Base-by-base conservation (phyloP, 23 tunicate species). In the Phallusia fumigata region DNA sequence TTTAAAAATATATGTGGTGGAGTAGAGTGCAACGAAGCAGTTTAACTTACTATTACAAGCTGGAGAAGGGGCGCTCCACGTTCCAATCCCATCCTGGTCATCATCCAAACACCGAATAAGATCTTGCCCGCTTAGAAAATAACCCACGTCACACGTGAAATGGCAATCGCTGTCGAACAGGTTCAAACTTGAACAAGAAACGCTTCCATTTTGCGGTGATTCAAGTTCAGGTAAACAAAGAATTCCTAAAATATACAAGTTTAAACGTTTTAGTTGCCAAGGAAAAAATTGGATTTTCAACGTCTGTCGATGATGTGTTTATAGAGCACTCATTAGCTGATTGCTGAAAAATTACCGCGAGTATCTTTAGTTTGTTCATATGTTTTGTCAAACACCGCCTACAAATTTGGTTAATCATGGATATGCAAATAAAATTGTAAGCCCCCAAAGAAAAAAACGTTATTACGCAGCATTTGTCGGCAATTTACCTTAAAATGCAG, bases 101-200 rank as follows among this genome's bases (percentile, higher is more conserved):
- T 53, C 65, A 75, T 84, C 93, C 15, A 26, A 19, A 74, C 93
- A 89, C 19, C 28, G 53, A 21, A 81, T 21, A 12, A 80, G 36
- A 75, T 74, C 83, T 32, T 80, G 79, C 13, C 93, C 93, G 31
- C 53, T 72, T 26, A 89, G 80, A 53, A 52, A 79, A 79, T 47
- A 89, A 11, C 93, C 93, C n/a, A 21, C 30, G 0, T 74, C 65
- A 35, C 93, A 89, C 18, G 76, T 0, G 50, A 74, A 89, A 26
- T 80, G 83, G 49, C 93, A 89, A n/a, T 36, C 47, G 31, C 88
- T 84, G 49, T 75, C 79, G 31, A 79, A 73, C 34, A 84, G 52
- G 36, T 40, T 36, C 16, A 1, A 24, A 33, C 79, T 76, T 22
- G 40, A 72, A 74, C 93, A 89, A 6, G 65, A 21, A 22, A 89